These are phyloP conservation scores for Nasonia oneida DNA, from an alignment of 2,888 invertebrate genomes.

Conservation along the genomic window DNA sequence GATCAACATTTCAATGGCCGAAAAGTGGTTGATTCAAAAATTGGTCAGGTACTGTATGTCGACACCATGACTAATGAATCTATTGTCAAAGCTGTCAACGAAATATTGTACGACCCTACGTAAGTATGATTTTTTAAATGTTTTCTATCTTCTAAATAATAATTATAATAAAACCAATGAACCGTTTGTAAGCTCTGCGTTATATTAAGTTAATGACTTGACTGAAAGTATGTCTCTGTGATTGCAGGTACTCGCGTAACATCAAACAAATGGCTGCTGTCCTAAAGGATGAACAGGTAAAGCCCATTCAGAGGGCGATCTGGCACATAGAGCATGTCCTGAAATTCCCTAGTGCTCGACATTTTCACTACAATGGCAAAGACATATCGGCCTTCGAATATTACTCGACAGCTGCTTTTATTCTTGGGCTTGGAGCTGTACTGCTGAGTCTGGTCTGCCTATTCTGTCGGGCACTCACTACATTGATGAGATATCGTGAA, in stretches of 20 bases:
- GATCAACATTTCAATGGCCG: constrained; percentile 75
- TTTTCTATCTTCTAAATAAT: background rate
- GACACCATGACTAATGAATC: constrained; percentile 71
- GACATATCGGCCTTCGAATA: constrained; percentile 70
- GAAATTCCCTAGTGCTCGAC: constrained; percentile 72
- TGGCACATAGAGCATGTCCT: constrained; percentile 75
- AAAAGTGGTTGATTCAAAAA: constrained; percentile 73
- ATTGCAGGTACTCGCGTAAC: constrained; percentile 68
- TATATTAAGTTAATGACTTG: constrained; percentile 26
- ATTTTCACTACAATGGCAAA: constrained; percentile 72
- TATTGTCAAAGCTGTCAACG: constrained; percentile 66
- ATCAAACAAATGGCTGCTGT: constrained; percentile 69
- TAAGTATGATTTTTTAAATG: constrained; percentile 61
- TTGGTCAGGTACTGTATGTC: constrained; percentile 71
- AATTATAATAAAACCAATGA: too few species aligned
- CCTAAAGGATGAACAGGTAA: constrained; percentile 71
- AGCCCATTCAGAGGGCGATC: constrained; percentile 72
- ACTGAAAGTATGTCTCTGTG: constrained; percentile 35
- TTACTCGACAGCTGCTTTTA: constrained; percentile 63
- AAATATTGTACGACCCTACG: constrained; percentile 70
- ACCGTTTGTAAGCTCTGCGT: background rate
- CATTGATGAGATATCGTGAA: constrained; percentile 20
- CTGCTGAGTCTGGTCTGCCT: background rate
- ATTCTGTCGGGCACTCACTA: background rate
- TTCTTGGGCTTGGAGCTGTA: background rate